phyloP scores from a whole-genome alignment of 2,797 vertebrate species.

The Epinephelus awoara region DNA sequence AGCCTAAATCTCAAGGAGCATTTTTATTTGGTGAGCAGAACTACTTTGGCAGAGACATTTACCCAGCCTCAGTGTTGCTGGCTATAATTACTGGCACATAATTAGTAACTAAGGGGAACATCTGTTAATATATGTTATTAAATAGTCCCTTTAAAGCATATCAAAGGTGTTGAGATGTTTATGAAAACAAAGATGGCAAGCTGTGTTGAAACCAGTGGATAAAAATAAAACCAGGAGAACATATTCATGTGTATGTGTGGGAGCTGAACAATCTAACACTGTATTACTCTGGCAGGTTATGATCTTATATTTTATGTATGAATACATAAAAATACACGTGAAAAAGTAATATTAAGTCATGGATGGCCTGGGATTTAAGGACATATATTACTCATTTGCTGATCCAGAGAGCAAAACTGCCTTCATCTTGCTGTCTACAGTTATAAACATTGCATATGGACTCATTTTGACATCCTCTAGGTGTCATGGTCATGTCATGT shows the following conservation, averaged over 20 bases:
- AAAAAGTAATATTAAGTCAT: neutral
- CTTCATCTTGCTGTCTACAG: neutral
- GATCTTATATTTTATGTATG: neutral
- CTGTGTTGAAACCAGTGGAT: neutral
- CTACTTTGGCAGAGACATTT: constrained; percentile 17
- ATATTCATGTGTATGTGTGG: neutral
- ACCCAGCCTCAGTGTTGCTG: neutral
- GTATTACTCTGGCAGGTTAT: neutral
- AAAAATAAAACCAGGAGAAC: neutral
- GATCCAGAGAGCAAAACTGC: neutral
- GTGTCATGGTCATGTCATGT: constrained; percentile 8
- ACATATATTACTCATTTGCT: neutral
- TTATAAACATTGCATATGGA: constrained; percentile 16
- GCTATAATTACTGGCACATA: neutral
- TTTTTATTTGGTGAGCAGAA: constrained; percentile 44
- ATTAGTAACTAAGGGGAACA: neutral
- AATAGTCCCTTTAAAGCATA: neutral
- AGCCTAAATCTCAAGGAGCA: constrained; percentile 54
- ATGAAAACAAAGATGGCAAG: constrained; percentile 16
- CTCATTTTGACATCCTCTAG: constrained; percentile 12
- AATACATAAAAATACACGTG: neutral
- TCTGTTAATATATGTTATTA: neutral
- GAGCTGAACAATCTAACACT: neutral
- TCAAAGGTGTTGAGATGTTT: neutral
- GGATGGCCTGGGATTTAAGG: neutral